Conservation (phyloP, 2,113 vertebrate species). For the Aptenodytes patagonicus region DNA sequence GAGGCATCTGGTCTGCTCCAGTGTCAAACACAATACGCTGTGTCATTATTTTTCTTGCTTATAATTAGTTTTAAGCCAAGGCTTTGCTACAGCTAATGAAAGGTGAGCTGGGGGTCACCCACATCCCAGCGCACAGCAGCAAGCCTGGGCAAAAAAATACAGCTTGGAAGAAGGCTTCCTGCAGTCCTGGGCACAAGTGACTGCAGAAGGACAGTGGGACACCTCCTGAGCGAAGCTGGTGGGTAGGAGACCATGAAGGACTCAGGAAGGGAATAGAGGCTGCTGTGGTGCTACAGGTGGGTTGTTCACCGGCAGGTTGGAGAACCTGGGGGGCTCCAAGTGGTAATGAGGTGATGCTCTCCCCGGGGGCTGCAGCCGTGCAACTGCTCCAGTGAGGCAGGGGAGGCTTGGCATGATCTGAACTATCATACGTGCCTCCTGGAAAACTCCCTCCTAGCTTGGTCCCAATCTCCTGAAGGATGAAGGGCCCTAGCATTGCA, state of each 20-base stretch:
- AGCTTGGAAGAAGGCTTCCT: background rate
- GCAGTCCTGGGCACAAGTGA: fast-evolving
- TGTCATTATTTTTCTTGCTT: background rate
- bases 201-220: background rate
- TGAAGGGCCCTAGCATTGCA: background rate
- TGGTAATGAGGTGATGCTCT: background rate
- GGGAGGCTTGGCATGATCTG: background rate
- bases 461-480: background rate
- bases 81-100: background rate
- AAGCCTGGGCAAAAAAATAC: background rate
- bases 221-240: background rate
- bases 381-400: background rate
- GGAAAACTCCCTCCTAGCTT: background rate
- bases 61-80: conserved; percentile 16
- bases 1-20: conserved; percentile 28
- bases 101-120: background rate
- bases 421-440: background rate
- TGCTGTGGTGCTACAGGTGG: background rate
- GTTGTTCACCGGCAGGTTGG: background rate
- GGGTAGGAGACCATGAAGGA: background rate
- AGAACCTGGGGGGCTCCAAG: background rate
- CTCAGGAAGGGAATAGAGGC: background rate
- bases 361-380: fast-evolving
- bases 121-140: background rate
- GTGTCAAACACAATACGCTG: background rate